Percentiles rank a stretch among this genome's conserved stretches.
These are phyloP conservation scores for Himalopsyche kuldschensis DNA, from an alignment of 2,888 invertebrate genomes.

Conservation along the genomic window DNA sequence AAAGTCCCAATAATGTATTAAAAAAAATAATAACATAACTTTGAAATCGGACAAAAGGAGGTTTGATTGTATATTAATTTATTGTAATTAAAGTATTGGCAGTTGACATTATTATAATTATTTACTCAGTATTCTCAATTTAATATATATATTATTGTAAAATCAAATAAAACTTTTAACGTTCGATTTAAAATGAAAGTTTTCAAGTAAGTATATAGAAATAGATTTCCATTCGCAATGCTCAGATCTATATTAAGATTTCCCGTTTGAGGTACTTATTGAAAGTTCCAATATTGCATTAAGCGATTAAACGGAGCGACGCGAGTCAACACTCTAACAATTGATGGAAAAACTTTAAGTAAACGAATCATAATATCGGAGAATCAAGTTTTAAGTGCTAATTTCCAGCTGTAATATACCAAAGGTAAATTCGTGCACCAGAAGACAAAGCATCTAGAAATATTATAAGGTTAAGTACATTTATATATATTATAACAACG, in stretches of 20 bases:
- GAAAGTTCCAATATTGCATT: background rate
- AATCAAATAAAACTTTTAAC: background rate
- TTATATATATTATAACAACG: no score
- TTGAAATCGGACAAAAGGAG: no score
- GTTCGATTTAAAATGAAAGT: background rate
- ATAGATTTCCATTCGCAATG: background rate
- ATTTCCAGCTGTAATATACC: background rate
- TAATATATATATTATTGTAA: no score
- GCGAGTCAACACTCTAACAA: background rate
- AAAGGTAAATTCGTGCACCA: no score
- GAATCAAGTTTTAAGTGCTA: background rate
- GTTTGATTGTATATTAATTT: no score
- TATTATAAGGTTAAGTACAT: no score
- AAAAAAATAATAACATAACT: no score
- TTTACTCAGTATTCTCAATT: no score
- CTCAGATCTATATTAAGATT: background rate
- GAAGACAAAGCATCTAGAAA: no score
- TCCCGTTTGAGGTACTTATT: background rate
- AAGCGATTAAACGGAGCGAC: background rate
- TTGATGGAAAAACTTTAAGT: background rate
- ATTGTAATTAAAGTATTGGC: no score
- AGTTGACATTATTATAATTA: no score
- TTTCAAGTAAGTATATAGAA: background rate
- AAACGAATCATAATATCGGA: background rate
- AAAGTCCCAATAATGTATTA: no score